A percentile compares a stretch with the other conserved stretches of the same genome.
phyloP scores from a whole-genome alignment of 2,888 invertebrate genomes.

The Microctonus brassicae region DNA sequence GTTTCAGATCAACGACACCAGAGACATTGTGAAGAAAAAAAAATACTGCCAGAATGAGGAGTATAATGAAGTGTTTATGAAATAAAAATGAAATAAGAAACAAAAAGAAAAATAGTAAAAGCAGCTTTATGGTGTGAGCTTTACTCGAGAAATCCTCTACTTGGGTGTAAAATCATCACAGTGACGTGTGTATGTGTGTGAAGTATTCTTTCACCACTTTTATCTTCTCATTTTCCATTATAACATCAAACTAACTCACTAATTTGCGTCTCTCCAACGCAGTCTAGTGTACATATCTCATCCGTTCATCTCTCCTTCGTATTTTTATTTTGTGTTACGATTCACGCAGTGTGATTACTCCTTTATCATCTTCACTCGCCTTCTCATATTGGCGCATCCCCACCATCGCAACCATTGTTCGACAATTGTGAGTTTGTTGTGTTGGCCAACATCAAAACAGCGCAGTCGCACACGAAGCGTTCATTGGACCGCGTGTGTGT shows the following conservation, averaged over 20 bases:
- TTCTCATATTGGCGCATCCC: neutral
- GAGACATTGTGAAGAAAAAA: neutral
- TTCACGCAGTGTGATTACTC: neutral
- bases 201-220: neutral
- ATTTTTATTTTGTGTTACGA: neutral
- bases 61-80: neutral
- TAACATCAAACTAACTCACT: neutral
- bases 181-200: neutral
- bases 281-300: neutral
- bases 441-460: conserved; percentile 35
- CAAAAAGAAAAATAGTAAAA: neutral
- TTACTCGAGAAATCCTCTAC: neutral
- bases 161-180: neutral
- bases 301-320: neutral
- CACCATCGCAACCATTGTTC: neutral
- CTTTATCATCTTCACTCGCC: neutral
- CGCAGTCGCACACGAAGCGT: conserved; percentile 43
- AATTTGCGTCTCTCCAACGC: neutral
- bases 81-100: neutral
- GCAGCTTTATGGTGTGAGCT: neutral
- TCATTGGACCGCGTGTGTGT: conserved; percentile 26
- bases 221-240: neutral
- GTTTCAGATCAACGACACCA: conserved; percentile 26
- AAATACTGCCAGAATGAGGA: neutral
- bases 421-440: conserved; percentile 19